These are phyloP conservation scores for Endotricha flammealis DNA, from an alignment of 2,888 invertebrate species.

Conservation along the genomic window DNA sequence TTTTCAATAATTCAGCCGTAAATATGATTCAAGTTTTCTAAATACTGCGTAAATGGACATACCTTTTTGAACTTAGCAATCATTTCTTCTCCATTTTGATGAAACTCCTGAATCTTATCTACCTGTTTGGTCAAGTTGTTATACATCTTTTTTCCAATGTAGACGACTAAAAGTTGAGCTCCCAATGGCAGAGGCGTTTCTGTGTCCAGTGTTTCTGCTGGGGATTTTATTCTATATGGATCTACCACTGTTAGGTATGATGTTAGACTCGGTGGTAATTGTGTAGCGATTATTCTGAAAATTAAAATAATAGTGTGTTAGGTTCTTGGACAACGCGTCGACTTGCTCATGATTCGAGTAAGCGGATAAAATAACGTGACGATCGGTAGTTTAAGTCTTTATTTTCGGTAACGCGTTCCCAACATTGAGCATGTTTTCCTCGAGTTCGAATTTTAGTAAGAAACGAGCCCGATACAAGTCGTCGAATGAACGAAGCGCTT, in stretches of 20 bases:
- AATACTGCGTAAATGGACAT: too few relatives aligned
- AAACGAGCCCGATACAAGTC: too few relatives aligned
- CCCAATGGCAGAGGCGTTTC: slow-evolving; percentile 88
- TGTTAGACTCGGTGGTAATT: slow-evolving; percentile 84
- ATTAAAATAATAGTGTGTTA: background rate
- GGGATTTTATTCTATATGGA: slow-evolving; percentile 89
- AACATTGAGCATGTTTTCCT: too few relatives aligned
- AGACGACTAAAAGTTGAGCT: slow-evolving; percentile 88
- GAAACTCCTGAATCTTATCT: slow-evolving; percentile 53
- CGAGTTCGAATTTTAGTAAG: too few relatives aligned
- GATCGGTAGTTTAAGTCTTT: too few relatives aligned
- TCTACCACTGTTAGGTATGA: slow-evolving; percentile 89
- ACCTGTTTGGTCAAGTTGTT: slow-evolving; percentile 61
- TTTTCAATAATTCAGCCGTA: background rate
- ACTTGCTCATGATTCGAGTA: too few relatives aligned
- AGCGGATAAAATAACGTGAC: too few relatives aligned
- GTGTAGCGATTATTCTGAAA: slow-evolving; percentile 88
- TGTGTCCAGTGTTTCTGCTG: slow-evolving; percentile 82
- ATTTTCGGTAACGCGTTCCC: too few relatives aligned
- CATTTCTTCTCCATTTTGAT: slow-evolving; percentile 61
- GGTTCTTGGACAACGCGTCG: too few relatives aligned
- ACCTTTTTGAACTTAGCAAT: slow-evolving; percentile 66
- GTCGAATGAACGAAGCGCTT: too few relatives aligned
- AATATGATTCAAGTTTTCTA: too few relatives aligned
- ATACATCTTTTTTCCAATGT: slow-evolving; percentile 82